These are phyloP conservation scores for Phocoena phocoena DNA, from an alignment of 2,113 vertebrate genomes.

Conservation along the genomic window DNA sequence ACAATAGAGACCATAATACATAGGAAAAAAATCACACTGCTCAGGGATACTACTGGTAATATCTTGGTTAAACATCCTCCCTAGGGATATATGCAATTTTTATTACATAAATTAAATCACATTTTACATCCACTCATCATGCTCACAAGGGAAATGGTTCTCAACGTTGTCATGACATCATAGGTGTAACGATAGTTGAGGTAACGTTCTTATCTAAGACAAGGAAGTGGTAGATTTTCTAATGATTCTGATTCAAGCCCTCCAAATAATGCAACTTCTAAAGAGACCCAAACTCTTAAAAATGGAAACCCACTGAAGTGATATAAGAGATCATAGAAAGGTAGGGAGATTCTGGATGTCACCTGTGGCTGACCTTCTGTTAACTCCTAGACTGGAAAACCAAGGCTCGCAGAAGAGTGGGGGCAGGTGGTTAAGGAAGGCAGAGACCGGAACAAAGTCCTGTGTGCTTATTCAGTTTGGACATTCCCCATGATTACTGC, in stretches of 20 bases:
- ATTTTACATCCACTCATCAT: not conserved
- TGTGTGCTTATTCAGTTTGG: not conserved
- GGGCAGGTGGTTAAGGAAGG: not conserved
- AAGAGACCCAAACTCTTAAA: not conserved
- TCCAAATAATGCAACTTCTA: not conserved
- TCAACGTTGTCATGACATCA: not conserved
- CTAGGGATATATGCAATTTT: not conserved
- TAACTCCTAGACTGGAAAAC: not conserved
- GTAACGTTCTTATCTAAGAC: not conserved
- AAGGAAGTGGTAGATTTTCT: not conserved
- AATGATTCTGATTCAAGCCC: not conserved
- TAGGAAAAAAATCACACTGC: not conserved
- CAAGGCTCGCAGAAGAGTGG: not conserved
- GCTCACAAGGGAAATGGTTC: not conserved
- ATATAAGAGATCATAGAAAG: not conserved
- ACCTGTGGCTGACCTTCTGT: not conserved
- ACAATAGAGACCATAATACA: not conserved
- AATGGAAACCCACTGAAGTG: not conserved
- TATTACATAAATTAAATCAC: not conserved
- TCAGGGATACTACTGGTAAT: not conserved
- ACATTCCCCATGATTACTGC: not conserved
- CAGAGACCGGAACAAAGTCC: rapidly evolving
- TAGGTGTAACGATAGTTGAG: not conserved
- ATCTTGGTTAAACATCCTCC: not conserved
- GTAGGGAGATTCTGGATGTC: not conserved